phyloP scores from a whole-genome alignment of 2,888 invertebrate species.

The Encarsia formosa region DNA sequence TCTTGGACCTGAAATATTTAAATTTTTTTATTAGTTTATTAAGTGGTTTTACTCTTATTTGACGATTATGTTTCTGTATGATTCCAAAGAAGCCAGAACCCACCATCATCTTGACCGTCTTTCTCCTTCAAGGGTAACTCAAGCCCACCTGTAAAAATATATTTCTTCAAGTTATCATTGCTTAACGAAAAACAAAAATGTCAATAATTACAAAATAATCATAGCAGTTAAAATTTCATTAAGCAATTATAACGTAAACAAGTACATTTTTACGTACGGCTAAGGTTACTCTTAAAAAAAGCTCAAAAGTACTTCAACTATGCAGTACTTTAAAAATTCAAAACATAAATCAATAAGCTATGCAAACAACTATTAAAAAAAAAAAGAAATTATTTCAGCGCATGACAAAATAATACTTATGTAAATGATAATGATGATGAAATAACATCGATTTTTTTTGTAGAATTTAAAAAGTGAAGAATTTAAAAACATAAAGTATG shows the following conservation, averaged over 20 bases:
- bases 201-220: slow-evolving; percentile 25
- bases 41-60: too few species aligned
- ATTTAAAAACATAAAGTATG: too few species aligned
- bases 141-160: slow-evolving; percentile 29
- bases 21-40: background rate
- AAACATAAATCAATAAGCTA: too few species aligned
- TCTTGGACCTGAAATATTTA: slow-evolving; percentile 68
- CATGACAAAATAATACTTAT: too few species aligned
- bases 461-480: too few species aligned
- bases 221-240: slow-evolving; percentile 28
- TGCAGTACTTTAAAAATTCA: too few species aligned
- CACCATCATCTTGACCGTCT: slow-evolving; percentile 17
- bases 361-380: too few species aligned
- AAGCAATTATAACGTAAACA: slow-evolving; percentile 30
- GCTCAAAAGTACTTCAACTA: background rate
- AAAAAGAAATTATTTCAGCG: too few species aligned
- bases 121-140: slow-evolving; percentile 27
- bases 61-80: background rate
- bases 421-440: too few species aligned
- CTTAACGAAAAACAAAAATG: slow-evolving; percentile 26
- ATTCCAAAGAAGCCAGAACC: background rate
- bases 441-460: too few species aligned
- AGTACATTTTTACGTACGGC: slow-evolving; percentile 28
- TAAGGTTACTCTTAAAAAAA: slow-evolving; percentile 20
- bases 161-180: slow-evolving; percentile 26